Evolutionary conservation across 2,797 vertebrate species (phyloP).

Genomic region (Scolopax rusticola): DNA sequence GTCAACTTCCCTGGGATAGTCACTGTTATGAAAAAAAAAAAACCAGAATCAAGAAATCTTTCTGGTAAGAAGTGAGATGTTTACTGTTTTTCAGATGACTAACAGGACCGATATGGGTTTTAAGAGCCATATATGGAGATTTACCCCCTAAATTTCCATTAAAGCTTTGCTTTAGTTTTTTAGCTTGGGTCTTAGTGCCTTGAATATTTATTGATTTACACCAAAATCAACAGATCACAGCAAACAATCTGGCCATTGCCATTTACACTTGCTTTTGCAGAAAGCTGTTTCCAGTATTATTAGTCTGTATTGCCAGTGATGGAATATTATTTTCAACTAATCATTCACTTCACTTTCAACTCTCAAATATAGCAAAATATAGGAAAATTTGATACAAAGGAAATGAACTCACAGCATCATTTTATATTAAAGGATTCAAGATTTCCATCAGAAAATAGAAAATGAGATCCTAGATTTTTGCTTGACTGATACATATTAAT

Average conservation of each 20-base stretch:
- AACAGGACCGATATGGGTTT: neutral
- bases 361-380: neutral
- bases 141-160: neutral
- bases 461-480: neutral
- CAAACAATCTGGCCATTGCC: neutral
- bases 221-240: neutral
- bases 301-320: neutral
- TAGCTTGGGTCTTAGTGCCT: neutral
- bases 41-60: neutral
- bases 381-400: neutral
- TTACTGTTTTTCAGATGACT: neutral
- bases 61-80: neutral
- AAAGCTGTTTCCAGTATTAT: neutral
- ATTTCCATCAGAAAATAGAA: constrained; percentile 16
- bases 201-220: neutral
- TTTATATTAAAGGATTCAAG: neutral
- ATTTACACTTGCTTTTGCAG: neutral
- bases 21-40: neutral
- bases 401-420: neutral
- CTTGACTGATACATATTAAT: neutral
- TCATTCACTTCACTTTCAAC: neutral
- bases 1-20: neutral
- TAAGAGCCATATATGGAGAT: neutral
- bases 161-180: neutral
- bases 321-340: neutral